Base-by-base conservation (phyloP, 2,888 invertebrate genomes). In the Ennomos fuscantarius region DNA sequence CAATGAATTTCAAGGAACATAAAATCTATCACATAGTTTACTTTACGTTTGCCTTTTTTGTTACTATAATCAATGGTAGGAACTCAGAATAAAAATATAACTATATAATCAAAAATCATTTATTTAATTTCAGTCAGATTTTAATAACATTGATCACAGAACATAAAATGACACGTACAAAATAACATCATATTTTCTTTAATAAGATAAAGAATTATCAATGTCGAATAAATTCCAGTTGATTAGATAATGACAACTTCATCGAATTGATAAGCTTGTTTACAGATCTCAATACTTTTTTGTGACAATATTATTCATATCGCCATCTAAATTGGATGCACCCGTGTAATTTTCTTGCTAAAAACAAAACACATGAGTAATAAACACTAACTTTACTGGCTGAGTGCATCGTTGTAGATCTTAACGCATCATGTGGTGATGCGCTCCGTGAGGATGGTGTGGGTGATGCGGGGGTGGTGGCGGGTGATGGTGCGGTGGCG, bases 391-490 rank as follows among this genome's bases (percentile, higher is more conserved):
- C 9, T 48, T 35, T 12, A 15, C 11, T 41, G 24, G 24, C 24
- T 24, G 24, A 24, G 24, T 24, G 24, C 24, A 24, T 24, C 24
- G 5, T 24, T 24, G 3, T 24, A 24, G 2, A 24, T 24, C 24
- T 55, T 54, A 55, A 11, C 65, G 65, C 49, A 44, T 33, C 31
- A 53, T 37, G 39, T 64, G 56, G 8, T 62, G 62, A 1, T 65
- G 55, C 10, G 56, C 37, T 55, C 63, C 8, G 62, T 55, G 56
- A 53, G 48, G 66, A 11, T 63, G 55, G 8, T 63, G 63, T 0
- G 68, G 62, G 32, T 57, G 56, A 41, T 46, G 68, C 43, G 46
- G 73, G 24, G 68, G 69, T 10, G 65, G 63, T 8, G 60, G 63
- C 0, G 60, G 64, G 5, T 64, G 63, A 31, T 64, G 61, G 1